phyloP scores from a whole-genome alignment of 1,140 invertebrate species.

The Solenopsis invicta region DNA sequence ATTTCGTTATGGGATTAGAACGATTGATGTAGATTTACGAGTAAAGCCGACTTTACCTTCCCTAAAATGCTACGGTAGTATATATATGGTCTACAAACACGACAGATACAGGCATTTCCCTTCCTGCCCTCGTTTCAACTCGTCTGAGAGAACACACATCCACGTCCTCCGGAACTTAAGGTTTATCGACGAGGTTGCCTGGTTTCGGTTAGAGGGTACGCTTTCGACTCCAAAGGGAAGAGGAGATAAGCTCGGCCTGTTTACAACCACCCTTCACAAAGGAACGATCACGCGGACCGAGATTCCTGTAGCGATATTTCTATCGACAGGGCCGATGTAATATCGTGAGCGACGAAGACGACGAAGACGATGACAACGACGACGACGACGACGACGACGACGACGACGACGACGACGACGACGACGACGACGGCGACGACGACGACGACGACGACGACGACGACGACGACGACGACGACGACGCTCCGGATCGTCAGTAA shows the following conservation, averaged over 20 bases:
- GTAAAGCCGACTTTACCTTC: neutral
- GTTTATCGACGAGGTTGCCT: constrained; percentile 77
- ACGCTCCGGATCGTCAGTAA: constrained; percentile 25
- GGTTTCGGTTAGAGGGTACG: constrained; percentile 75
- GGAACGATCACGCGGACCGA: constrained; percentile 71
- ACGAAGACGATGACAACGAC: constrained; percentile 13
- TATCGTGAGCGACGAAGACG: constrained; percentile 29
- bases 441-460: constrained; percentile 46
- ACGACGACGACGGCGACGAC: constrained; percentile 27
- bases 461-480: constrained; percentile 37
- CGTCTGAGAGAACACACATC: constrained; percentile 41
- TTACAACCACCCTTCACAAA: constrained; percentile 73
- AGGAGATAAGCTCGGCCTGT: constrained; percentile 75
- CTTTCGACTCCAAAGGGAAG: constrained; percentile 50
- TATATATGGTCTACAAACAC: neutral
- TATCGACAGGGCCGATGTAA: constrained; percentile 62
- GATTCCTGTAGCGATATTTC: constrained; percentile 72
- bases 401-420: constrained; percentile 42
- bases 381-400: constrained; percentile 36
- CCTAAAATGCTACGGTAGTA: constrained; percentile 27
- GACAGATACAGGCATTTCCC: constrained; percentile 54
- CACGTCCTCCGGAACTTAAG: constrained; percentile 68
- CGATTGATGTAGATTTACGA: constrained; percentile 39
- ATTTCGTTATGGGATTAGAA: constrained; percentile 42
- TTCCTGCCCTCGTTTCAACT: constrained; percentile 70